Base-by-base conservation (phyloP, 2,797 vertebrate genomes). In the Mormyrus hasselquistii region DNA sequence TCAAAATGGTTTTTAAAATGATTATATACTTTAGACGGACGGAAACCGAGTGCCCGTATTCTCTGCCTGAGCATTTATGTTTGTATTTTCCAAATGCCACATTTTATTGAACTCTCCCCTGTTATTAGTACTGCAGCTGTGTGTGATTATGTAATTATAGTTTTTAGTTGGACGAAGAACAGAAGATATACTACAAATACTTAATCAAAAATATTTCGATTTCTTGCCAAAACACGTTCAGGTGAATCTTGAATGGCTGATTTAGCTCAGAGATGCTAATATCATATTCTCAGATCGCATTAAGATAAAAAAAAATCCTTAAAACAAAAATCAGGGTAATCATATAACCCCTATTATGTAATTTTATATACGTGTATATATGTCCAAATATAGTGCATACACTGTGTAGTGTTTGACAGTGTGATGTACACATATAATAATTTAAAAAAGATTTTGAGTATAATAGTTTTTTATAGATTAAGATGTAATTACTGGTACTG, bases 141-240 rank as follows among this genome's bases (percentile, higher is more conserved):
- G 73, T 79, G 73, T 79, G 73, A 79, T 79, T 79, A 79, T 79
- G 73, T 79, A 79, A 79, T 79, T 44, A 79, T 79, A 79, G 73
- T 76, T 79, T 44, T 41, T 79, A 44, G 34, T 79, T 79, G 16
- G 73, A 79, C 38, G 73, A 79, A 79, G 34, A 44, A 79, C 16
- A 44, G 73, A 79, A 44, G 19, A 41, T 38, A 79, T 29, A 29
- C 25, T 14, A n/a, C 16, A 41, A 16, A 41, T 44, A 79, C 38
- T 79, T n/a, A 0, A 44, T 79, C 6, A 44, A 79, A 79, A 44
- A 44, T 59, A 79, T 79, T 44, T 19, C 34, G 4, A 79, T 41
- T 79, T 79, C 34, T 79, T 79, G 73, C 73, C 19, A 44, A 79
- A 44, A 79, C 73, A 79, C 44, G 73, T 79, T 79, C 34, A 79